Percentiles rank a stretch among this genome's conserved stretches.
phyloP scores from a whole-genome alignment of 2,888 invertebrate genomes.

The Tineola bisselliella region DNA sequence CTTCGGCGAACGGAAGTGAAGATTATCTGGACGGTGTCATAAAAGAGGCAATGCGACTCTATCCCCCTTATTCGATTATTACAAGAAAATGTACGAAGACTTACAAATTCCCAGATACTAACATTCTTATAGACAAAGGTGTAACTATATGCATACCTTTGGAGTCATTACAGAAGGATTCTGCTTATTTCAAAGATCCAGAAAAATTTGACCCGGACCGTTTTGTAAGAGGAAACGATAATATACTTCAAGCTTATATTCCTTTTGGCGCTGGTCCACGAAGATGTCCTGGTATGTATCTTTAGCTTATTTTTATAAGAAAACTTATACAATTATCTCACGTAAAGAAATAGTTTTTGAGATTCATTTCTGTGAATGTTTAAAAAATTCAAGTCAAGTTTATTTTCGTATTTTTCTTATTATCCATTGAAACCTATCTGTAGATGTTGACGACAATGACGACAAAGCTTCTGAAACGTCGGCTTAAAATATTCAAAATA shows the following conservation, averaged over 20 bases:
- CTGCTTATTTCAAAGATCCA: slow-evolving; percentile 38
- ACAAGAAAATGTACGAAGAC: slow-evolving; percentile 46
- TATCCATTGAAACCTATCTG: no score
- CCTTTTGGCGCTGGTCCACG: slow-evolving; percentile 55
- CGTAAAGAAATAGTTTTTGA: no score
- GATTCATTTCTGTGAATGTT: no score
- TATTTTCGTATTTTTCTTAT: no score
- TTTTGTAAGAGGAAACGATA: slow-evolving; percentile 32
- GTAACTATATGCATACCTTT: slow-evolving; percentile 48
- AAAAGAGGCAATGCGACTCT: slow-evolving; percentile 49
- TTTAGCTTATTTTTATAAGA: not conserved
- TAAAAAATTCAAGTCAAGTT: no score
- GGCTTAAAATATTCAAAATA: no score
- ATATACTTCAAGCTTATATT: slow-evolving; percentile 34
- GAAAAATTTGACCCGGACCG: slow-evolving; percentile 45
- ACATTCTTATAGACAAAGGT: slow-evolving; percentile 41
- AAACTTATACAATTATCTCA: no score
- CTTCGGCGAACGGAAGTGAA: slow-evolving; percentile 24
- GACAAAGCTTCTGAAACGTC: no score
- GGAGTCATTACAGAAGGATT: slow-evolving; percentile 45
- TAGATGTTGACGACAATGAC: no score
- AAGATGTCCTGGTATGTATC: slow-evolving; percentile 5
- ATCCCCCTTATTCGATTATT: slow-evolving; percentile 49
- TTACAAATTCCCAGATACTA: slow-evolving; percentile 41
- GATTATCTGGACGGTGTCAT: slow-evolving; percentile 43